Evolutionary conservation across 1,140 invertebrate species (phyloP).

Genomic region (Zaprionus vittiger): DNA sequence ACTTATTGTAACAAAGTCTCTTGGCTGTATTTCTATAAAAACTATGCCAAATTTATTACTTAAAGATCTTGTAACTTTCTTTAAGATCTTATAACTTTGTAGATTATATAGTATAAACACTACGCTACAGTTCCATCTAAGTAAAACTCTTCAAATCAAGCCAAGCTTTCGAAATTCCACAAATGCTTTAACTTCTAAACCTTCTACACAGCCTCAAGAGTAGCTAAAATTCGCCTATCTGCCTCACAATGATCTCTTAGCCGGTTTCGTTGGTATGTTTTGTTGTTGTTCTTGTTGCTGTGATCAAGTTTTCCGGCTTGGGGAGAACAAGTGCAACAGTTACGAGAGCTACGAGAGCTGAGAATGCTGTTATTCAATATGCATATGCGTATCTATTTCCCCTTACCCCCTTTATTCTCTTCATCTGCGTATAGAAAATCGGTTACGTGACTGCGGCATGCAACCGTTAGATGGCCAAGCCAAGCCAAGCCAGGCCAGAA

Average conservation of each 20-base stretch:
- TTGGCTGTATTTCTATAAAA: no score
- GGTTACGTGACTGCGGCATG: slow-evolving; percentile 70
- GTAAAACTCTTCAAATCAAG: fast-evolving
- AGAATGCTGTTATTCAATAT: slow-evolving; percentile 75
- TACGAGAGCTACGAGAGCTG: slow-evolving; percentile 31
- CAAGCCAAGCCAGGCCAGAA: background rate
- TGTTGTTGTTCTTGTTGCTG: slow-evolving; percentile 31
- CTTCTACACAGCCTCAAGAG: background rate
- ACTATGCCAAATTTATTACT: no score
- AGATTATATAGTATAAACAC: no score
- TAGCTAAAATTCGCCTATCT: slow-evolving; percentile 1
- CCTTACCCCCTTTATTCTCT: background rate
- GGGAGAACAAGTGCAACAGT: slow-evolving; percentile 71
- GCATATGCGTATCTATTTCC: slow-evolving; percentile 49
- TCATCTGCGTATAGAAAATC: slow-evolving; percentile 54
- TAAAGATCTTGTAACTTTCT: no score
- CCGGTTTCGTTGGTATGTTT: slow-evolving; percentile 20
- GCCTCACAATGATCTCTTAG: background rate
- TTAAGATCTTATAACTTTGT: no score
- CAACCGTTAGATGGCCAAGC: slow-evolving; percentile 72
- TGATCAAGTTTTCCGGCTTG: slow-evolving; percentile 59
- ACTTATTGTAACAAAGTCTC: no score
- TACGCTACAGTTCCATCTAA: no score
- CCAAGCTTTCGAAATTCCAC: background rate
- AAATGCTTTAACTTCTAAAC: background rate